Evolutionary conservation across 2,888 invertebrate species (phyloP), one percentile per base, ranked within the genome.

Genomic region (Caenorhabditis wallacei): DNA sequence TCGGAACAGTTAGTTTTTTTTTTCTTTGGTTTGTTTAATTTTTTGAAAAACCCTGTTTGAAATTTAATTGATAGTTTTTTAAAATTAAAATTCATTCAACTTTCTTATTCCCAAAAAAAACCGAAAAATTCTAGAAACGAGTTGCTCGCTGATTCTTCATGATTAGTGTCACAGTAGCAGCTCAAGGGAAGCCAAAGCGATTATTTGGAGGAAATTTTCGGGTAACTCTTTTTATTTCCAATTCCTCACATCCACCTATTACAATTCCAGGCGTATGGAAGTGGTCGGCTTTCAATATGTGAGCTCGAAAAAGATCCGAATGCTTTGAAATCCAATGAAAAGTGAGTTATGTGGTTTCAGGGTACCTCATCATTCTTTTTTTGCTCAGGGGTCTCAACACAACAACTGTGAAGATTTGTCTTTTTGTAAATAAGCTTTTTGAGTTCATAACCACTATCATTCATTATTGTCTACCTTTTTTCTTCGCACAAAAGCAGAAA

Each of bases 91-190:
- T n/a, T n/a, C n/a, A n/a, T n/a, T n/a, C n/a, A n/a, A n/a, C n/a
- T n/a, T n/a, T n/a, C n/a, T n/a, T n/a, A n/a, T n/a, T n/a, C n/a
- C n/a, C n/a, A n/a, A n/a, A n/a, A n/a, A n/a, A 30, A 30, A 30
- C 30, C 30, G 30, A 30, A 30, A 30, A 30, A 30, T 30, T 5
- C 30, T 8, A 30, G 30, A 8, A 5, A 30, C 30, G 30, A 30
- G 30, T 8, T 30, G 30, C 30, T 30, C n/a, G n/a, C n/a, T 30
- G 30, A 8, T 5, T 30, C 40, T 40, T 10, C 37, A 89, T 89
- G 89, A 89, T 89, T 20, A 87, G 87, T 70, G 89, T 89, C 0
- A 89, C 89, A 3, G 89, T 89, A 3, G 89, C 89, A 0, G 89
- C 89, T 1, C 87, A 89, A 43, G 87, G 86, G 1, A 82, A 84